Evolutionary conservation across 2,113 vertebrate genomes (phyloP), one percentile per base, ranked within the genome.

Genomic region (Agapornis roseicollis): DNA sequence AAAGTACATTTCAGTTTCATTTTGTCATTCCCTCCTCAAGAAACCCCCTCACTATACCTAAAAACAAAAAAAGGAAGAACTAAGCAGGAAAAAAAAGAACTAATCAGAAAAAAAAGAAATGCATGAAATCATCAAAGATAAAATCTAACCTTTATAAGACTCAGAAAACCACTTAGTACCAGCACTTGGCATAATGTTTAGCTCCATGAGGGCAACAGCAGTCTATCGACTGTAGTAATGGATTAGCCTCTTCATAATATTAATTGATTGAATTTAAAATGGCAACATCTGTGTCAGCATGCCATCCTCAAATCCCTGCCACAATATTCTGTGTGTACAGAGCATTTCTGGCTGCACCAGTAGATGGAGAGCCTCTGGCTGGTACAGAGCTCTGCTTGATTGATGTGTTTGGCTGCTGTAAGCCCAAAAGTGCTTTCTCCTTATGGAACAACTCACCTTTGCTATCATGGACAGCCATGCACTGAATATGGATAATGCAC

Each of bases 201-300:
- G 55, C 88, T 80, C 88, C 91, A 74, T 42, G 64, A 88, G 29
- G 61, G 83, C 71, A 92, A 58, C 82, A 94, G 78, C 16, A 9
- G 63, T 46, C 6, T 53, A 81, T 78, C 85, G 69, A 41, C 61
- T 7, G 12, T 14, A 2, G 3, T 37, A 85, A 85, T 5, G 41
- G 11, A 27, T 89, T 88, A 88, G 29, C 47, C 56, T 79, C 73
- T 88, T 82, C 47, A 8, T 63, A 68, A 63, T 24, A 85, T 66
- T 86, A 89, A 81, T 92, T 86, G 69, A 52, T 64, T 74, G 86
- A 78, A 80, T 74, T 89, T 84, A 53, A 92, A 92, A 90, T 56
- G 72, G 69, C 68, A 84, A 66, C 64, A 55, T 63, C 47, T 35
- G 47, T 53, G 61, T 84, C 80, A 92, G 77, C 33, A 41, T 29